phyloP scores from a whole-genome alignment of 1,140 invertebrate genomes.

The Drosophila orena region DNA sequence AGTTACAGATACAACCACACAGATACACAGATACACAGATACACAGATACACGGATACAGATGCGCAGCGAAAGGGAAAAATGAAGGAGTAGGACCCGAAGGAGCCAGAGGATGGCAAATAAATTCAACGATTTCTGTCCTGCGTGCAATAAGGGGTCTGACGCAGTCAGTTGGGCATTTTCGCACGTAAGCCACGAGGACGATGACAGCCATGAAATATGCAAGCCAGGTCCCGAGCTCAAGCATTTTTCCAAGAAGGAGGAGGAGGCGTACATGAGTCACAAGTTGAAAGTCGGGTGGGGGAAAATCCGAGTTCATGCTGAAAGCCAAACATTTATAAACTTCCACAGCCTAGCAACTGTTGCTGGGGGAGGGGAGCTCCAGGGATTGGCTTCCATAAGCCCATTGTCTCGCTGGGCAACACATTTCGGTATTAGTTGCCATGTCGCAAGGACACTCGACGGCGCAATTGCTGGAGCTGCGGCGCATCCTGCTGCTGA shows the following conservation, averaged over 20 bases:
- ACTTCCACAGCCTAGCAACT: conserved; percentile 47
- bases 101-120: conserved; percentile 42
- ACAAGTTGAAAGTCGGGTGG: not conserved
- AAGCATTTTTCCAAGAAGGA: conserved; percentile 21
- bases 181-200: conserved; percentile 65
- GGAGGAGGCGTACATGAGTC: conserved; percentile 28
- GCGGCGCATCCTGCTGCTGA: conserved; percentile 52
- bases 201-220: conserved; percentile 60
- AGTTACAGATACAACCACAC: conserved; percentile 4
- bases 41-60: conserved; percentile 6
- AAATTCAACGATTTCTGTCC: conserved; percentile 68
- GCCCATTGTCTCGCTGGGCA: not conserved
- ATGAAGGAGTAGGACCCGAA: not conserved
- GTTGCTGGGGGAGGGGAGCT: conserved; percentile 53
- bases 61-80: conserved; percentile 22
- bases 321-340: conserved; percentile 49
- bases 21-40: too few relatives aligned
- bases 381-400: not conserved
- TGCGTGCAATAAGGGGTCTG: conserved; percentile 33
- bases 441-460: conserved; percentile 40
- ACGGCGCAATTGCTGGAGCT: conserved; percentile 39
- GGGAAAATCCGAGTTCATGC: conserved; percentile 16
- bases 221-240: conserved; percentile 24
- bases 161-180: conserved; percentile 54
- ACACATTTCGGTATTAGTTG: conserved; percentile 15